Evolutionary conservation across 2,113 vertebrate species (phyloP).

Genomic region (Bujurquina vittata): DNA sequence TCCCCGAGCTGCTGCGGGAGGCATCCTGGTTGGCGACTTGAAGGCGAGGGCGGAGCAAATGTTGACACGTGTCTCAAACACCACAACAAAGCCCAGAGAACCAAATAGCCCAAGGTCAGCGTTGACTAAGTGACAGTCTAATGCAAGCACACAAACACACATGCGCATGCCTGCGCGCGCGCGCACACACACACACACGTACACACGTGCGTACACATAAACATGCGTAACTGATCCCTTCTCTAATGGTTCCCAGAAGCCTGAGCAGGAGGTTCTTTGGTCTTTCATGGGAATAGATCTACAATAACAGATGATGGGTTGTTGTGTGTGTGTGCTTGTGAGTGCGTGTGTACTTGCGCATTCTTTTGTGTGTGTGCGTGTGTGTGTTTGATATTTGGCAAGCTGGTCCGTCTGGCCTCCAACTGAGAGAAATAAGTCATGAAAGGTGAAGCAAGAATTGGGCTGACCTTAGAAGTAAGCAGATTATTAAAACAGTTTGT

Average conservation of each 20-base stretch:
- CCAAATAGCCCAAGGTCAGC: conserved; percentile 69
- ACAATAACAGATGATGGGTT: conserved; percentile 74
- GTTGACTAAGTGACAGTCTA: conserved; percentile 68
- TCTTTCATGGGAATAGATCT: conserved; percentile 77
- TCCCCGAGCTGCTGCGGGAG: conserved; percentile 25
- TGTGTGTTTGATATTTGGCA: conserved; percentile 65
- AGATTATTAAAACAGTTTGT: conserved; percentile 34
- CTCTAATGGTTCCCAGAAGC: conserved; percentile 79
- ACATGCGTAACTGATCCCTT: conserved; percentile 71
- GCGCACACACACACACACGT: conserved; percentile 14
- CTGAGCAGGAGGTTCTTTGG: conserved; percentile 70
- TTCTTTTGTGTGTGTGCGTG: not conserved
- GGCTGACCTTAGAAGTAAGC: conserved; percentile 45
- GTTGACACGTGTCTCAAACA: conserved; percentile 68
- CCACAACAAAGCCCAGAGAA: conserved; percentile 72
- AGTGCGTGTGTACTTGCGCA: conserved; percentile 10
- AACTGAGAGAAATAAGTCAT: conserved; percentile 62
- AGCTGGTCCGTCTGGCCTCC: conserved; percentile 54
- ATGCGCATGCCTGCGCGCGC: not conserved
- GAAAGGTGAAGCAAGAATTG: conserved; percentile 67
- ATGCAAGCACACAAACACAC: conserved; percentile 53
- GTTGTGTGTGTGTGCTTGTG: conserved; percentile 1
- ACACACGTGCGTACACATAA: conserved; percentile 55
- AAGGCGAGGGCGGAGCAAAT: conserved; percentile 37
- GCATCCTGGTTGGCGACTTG: conserved; percentile 22